Evolutionary conservation across 1,140 invertebrate genomes (phyloP).

Genomic region (Rhagoletis zephyria): DNA sequence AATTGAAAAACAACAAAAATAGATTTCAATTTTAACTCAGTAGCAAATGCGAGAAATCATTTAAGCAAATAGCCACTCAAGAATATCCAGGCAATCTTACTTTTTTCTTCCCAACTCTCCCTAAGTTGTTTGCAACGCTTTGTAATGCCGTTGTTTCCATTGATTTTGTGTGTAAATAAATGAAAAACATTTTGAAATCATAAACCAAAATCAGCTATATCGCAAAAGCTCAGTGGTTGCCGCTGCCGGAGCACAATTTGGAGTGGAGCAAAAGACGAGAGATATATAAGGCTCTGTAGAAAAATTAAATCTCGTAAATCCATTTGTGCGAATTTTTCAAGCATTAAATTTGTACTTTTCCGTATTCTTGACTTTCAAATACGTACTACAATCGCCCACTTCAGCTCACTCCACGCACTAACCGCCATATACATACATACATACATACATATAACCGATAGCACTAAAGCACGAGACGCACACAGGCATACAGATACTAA

Average conservation of each 20-base stretch:
- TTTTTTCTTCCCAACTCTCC: no score
- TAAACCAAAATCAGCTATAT: background rate
- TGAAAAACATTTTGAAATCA: constrained; percentile 1
- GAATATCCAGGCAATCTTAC: no score
- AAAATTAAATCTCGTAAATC: constrained; percentile 59
- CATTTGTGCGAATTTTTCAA: constrained; percentile 73
- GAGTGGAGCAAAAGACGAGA: background rate
- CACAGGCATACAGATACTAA: no score
- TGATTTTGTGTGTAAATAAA: background rate
- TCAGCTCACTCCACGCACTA: background rate
- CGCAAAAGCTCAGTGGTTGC: background rate
- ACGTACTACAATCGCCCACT: background rate
- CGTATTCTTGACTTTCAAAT: constrained; percentile 65
- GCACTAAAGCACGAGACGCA: no score
- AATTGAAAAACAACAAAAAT: no score
- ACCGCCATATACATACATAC: background rate
- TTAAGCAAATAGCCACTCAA: no score
- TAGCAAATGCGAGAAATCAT: no score
- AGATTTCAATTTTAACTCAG: no score
- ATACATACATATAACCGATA: no score
- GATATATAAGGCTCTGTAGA: background rate
- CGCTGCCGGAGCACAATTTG: no score
- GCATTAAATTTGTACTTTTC: constrained; percentile 73
- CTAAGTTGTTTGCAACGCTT: no score
- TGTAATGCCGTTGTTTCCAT: no score